Evolutionary conservation across 2,888 invertebrate species (phyloP).

Genomic region (Parnassius glacialis): DNA sequence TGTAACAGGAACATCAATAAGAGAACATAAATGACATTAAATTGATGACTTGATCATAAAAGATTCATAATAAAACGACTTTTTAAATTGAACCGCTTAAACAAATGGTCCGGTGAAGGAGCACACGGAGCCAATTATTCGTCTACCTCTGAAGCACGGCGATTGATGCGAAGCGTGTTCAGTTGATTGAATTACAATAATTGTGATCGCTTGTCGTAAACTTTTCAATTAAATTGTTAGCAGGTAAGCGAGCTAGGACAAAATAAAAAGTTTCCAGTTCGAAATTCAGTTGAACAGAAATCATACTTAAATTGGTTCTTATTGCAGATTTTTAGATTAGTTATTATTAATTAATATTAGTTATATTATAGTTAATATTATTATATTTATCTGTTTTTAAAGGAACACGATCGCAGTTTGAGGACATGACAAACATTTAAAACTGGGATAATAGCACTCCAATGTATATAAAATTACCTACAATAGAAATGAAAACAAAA

Average conservation of each 20-base stretch:
- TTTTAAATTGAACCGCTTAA: conserved; percentile 22
- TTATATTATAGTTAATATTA: too few relatives aligned
- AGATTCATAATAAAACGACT: conserved; percentile 36
- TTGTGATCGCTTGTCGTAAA: not conserved
- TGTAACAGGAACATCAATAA: not conserved
- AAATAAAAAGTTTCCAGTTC: not conserved
- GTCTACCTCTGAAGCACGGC: conserved; percentile 24
- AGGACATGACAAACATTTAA: too few relatives aligned
- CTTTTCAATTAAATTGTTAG: not conserved
- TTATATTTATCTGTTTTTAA: too few relatives aligned
- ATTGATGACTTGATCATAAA: conserved; percentile 32
- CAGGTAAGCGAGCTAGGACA: not conserved
- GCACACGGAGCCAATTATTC: conserved; percentile 3
- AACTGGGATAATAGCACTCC: too few relatives aligned
- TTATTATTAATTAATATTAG: too few relatives aligned
- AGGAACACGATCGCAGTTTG: too few relatives aligned
- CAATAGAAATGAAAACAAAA: too few relatives aligned
- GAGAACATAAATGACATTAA: conserved; percentile 24
- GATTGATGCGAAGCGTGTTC: conserved; percentile 32
- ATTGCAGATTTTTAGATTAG: too few relatives aligned
- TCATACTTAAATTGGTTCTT: too few relatives aligned
- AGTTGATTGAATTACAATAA: conserved; percentile 6
- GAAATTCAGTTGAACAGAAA: too few relatives aligned
- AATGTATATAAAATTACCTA: too few relatives aligned
- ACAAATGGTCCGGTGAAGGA: not conserved